phyloP scores from a whole-genome alignment of 2,113 vertebrate genomes.

The Calypte anna region DNA sequence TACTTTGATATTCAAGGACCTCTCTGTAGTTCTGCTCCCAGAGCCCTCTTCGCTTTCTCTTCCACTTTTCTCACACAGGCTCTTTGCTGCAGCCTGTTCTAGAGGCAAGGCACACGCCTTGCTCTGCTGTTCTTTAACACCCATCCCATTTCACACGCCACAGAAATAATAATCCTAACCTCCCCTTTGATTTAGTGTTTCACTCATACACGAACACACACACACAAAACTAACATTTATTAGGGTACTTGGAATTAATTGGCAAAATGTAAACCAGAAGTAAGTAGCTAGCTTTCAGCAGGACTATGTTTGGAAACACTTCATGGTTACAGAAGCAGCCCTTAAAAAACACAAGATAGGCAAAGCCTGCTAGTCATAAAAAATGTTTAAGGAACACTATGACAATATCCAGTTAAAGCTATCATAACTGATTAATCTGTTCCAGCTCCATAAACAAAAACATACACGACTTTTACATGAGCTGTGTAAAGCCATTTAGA shows the following conservation, averaged over 20 bases:
- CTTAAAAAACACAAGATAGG: not conserved
- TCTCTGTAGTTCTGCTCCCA: not conserved
- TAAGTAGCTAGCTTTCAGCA: not conserved
- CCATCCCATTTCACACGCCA: conserved; percentile 11
- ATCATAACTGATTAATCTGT: not conserved
- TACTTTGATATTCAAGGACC: not conserved
- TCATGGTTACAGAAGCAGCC: not conserved
- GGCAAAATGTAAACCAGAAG: conserved; percentile 36
- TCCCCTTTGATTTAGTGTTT: not conserved
- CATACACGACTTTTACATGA: not conserved
- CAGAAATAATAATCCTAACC: conserved; percentile 22
- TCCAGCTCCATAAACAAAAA: conserved; percentile 20
- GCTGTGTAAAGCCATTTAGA: not conserved
- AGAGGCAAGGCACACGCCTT: not conserved
- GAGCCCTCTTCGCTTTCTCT: not conserved
- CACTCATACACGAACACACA: not conserved
- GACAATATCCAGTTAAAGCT: not conserved
- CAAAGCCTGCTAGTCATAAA: not conserved
- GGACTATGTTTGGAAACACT: not conserved
- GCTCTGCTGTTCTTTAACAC: not conserved
- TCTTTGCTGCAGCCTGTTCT: not conserved
- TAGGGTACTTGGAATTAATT: not conserved
- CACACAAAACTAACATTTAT: not conserved
- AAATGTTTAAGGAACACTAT: conserved; percentile 2
- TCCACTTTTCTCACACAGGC: not conserved